Base-by-base conservation (phyloP, 2,888 invertebrate species). In the Drosophila antonietae region DNA sequence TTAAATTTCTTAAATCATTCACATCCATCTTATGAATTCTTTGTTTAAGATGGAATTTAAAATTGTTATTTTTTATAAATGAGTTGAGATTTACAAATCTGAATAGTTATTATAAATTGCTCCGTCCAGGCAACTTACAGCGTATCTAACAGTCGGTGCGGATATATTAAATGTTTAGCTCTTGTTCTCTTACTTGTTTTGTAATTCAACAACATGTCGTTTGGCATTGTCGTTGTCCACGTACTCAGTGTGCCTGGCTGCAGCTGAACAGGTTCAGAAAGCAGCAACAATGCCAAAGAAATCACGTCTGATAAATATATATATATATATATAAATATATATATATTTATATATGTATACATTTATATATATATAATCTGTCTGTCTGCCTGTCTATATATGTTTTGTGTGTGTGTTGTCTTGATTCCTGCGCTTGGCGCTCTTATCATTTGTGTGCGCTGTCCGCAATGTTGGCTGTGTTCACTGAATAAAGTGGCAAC, bases 131-230 rank as follows among this genome's bases (percentile, higher is more conserved):
- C 28, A 28, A 28, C 6, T 6, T 6, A 28, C 6, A 28, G 28
- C 28, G 37, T 58, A 78, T 75, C 2, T 2, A 14, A 2, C 28
- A 33, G 43, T 47, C 77, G 77, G 77, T 70, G 58, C 73, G 66
- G 60, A 74, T 73, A 33, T 66, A 10, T 0, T 12, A 33, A 55
- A 60, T 18, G 28, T 35, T 58, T 56, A 64, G 56, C 65, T 71
- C 73, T 71, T 79, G 68, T 73, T 76, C 52, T 73, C 57, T 64
- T 76, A 65, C 69, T 81, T 82, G 76, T 78, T 82, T 79, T 82
- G 79, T 77, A 79, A 81, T 85, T 80, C 81, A 82, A 86, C 85
- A 87, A 83, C 83, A 85, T 83, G 83, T 86, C 83, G 80, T 73
- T 71, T 72, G 69, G 56, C 77, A 58, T 79, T 81, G 77, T 71